A percentile compares a stretch with the other conserved stretches of the same genome.
Evolutionary conservation across 2,113 vertebrate species (phyloP).

Genomic region (Porphyrio hochstetteri): DNA sequence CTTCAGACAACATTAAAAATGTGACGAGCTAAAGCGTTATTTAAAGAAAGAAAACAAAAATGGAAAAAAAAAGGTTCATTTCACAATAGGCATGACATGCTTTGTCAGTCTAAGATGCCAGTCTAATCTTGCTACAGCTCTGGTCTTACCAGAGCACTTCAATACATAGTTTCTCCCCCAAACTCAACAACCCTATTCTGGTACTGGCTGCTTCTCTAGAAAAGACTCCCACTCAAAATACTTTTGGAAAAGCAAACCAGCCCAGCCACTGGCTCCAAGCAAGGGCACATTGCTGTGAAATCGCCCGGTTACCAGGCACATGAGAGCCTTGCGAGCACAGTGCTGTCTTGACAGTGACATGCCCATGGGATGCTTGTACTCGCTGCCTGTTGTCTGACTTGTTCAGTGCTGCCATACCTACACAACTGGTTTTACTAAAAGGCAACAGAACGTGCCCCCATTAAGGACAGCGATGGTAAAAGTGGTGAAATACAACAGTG

Average conservation of each 20-base stretch:
- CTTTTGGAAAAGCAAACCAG: not conserved
- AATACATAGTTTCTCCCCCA: not conserved
- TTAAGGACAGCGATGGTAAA: not conserved
- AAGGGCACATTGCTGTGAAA: not conserved
- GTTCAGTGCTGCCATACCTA: not conserved
- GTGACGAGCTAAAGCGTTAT: not conserved
- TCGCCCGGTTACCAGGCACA: fast-evolving
- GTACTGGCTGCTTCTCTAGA: not conserved
- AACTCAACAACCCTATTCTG: not conserved
- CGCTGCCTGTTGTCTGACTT: not conserved
- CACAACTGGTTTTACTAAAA: not conserved
- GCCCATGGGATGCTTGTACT: not conserved
- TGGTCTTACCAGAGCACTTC: not conserved
- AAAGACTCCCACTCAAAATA: not conserved
- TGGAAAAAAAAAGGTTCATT: not conserved
- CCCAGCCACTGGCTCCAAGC: not conserved
- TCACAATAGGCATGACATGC: not conserved
- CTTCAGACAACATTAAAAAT: not conserved
- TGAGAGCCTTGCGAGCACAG: fast-evolving
- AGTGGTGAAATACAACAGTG: not conserved
- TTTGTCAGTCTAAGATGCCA: not conserved
- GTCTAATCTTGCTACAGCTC: not conserved
- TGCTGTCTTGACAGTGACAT: fast-evolving
- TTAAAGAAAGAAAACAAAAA: not conserved
- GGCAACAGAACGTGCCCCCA: not conserved